These are phyloP conservation scores for Harpalus rufipes DNA, from an alignment of 2,888 invertebrate species.

Conservation along the genomic window DNA sequence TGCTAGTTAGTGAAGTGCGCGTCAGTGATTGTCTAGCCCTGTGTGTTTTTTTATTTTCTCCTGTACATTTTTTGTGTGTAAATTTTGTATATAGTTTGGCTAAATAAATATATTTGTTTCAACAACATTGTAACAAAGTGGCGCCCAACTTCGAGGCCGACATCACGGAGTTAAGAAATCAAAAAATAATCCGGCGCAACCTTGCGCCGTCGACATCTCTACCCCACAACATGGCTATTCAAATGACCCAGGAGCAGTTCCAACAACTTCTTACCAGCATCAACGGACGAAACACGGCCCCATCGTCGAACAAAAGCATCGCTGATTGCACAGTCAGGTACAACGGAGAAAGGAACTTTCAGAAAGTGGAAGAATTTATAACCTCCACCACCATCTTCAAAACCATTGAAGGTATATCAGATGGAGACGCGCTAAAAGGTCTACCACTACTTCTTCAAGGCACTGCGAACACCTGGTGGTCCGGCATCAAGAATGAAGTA, in stretches of 20 bases:
- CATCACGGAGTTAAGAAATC: too few species aligned
- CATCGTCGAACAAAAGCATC: conserved; percentile 10
- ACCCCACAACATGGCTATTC: conserved; percentile 17
- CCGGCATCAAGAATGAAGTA: conserved; percentile 63
- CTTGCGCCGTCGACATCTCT: too few species aligned
- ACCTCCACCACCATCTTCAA: conserved; percentile 54
- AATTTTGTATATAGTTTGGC: too few species aligned
- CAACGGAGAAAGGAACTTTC: conserved; percentile 22
- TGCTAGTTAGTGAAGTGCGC: too few species aligned
- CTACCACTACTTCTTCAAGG: conserved; percentile 67
- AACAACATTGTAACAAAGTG: too few species aligned
- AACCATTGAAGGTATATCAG: conserved; percentile 63
- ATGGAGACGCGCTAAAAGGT: conserved; percentile 68
- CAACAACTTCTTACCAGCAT: conserved; percentile 24
- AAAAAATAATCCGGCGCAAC: too few species aligned
- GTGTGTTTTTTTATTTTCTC: too few species aligned
- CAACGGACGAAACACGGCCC: neutral
- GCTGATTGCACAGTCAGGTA: conserved; percentile 18
- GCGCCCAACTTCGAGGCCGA: too few species aligned
- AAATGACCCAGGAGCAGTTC: conserved; percentile 27
- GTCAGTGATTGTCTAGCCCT: too few species aligned
- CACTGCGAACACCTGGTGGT: conserved; percentile 67
- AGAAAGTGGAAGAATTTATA: conserved; percentile 68
- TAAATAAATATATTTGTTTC: too few species aligned
- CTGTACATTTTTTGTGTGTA: too few species aligned